Evolutionary conservation across 1,140 invertebrate species (phyloP), one percentile per base, ranked within the genome.

Genomic region (Carcinoscorpius rotundicauda): DNA sequence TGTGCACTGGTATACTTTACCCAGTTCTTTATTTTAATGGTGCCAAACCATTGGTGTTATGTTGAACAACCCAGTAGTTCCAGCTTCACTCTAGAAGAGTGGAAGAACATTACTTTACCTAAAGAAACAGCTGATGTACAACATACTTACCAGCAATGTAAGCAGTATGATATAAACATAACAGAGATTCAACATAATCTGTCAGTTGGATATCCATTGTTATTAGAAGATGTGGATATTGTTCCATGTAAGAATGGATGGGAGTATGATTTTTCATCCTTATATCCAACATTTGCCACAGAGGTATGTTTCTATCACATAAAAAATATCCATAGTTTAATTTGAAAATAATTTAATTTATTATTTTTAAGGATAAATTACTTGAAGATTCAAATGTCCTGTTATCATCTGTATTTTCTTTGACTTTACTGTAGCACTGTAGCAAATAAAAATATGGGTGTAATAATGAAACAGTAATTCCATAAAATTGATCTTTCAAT

Each of bases 231-330:
- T 29, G 29, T 29, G 29, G 29, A 29, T 2, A 29, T 29, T 1
- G 29, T 29, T 29, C 49, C 49, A 3, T 69, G 68, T 49, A 51
- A 52, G 29, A 8, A 63, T 60, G 68, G 68, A 53, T 69, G 60
- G 55, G 52, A 58, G 50, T 71, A 69, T 62, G 65, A 71, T 56
- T 71, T 71, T 59, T 57, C 56, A 48, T 64, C 64, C 52, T 60
- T 68, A n/a, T 71, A 70, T 55, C 70, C 70, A 48, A 71, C 70
- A 6, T 68, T 71, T 62, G 66, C 70, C n/a, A 71, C 70, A 59
- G 70, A 71, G 49, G 66, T 71, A 63, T 5, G 55, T 64, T 49
- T 64, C 8, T 29, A 53, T 63, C 4, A 29, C 29, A 29, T 29
- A 29, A 29, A 29, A 29, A 29, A 29, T 29, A 29, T 29, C 29